Conservation (phyloP, 2,113 vertebrate genomes). For the Tichodroma muraria region DNA sequence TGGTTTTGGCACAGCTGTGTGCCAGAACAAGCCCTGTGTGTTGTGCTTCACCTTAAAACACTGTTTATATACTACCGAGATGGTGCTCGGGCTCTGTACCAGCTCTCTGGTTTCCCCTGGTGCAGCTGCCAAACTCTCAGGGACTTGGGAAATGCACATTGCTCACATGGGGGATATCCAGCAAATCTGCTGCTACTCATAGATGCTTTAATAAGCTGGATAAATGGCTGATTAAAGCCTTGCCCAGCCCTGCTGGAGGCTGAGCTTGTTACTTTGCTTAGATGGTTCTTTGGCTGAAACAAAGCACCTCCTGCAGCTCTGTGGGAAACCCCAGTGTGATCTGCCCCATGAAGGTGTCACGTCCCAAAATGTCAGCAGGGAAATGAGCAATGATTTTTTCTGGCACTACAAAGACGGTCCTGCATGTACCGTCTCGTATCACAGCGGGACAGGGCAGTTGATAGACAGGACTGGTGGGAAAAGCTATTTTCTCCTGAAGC, state of each 20-base stretch:
- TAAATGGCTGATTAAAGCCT: conserved; percentile 1
- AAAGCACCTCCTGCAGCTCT: background rate
- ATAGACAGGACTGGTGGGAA: conserved; percentile 1
- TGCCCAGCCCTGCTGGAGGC: background rate
- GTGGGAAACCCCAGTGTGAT: fast-evolving
- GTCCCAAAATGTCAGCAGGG: background rate
- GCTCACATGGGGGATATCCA: background rate
- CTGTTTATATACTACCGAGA: background rate
- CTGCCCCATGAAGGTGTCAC: background rate
- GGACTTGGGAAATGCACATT: background rate
- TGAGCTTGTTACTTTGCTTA: background rate
- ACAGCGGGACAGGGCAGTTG: background rate
- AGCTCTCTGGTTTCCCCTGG: background rate
- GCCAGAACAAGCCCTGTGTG: background rate
- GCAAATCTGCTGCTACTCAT: background rate
- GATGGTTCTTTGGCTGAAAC: background rate
- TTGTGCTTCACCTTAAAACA: background rate
- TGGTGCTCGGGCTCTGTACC: background rate
- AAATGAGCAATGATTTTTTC: background rate
- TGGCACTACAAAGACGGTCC: background rate
- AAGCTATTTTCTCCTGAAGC: background rate
- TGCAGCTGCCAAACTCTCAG: fast-evolving
- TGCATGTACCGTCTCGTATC: background rate
- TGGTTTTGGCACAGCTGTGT: background rate
- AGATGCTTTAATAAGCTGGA: background rate